phyloP scores from a whole-genome alignment of 2,797 vertebrate species.

The Micropoecilia bifurca region DNA sequence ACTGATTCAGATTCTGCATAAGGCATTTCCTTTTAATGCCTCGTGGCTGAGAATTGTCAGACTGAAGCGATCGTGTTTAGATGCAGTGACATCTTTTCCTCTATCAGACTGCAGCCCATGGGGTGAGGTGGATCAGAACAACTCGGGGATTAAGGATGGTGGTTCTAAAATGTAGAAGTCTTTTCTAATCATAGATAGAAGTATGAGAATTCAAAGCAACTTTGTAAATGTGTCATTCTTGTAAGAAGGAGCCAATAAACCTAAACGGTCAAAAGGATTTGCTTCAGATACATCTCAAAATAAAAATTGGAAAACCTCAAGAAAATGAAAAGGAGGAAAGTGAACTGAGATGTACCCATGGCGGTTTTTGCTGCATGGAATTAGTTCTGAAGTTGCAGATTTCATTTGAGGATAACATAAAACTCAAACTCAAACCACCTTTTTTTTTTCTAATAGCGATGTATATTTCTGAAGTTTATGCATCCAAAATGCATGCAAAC shows the following conservation, averaged over 20 bases:
- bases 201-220: not conserved
- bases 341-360: not conserved
- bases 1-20: no score
- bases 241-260: not conserved
- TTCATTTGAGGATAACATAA: not conserved
- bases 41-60: not conserved
- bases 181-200: not conserved
- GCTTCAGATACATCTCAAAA: not conserved
- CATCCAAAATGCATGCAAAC: no score
- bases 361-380: not conserved
- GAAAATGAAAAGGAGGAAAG: not conserved
- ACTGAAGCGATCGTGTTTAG: not conserved
- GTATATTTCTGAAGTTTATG: not conserved
- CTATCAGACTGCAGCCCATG: not conserved
- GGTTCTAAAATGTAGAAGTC: not conserved
- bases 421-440: not conserved
- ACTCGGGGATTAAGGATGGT: not conserved
- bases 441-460: not conserved
- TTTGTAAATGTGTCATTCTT: not conserved
- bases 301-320: not conserved
- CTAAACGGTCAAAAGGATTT: not conserved
- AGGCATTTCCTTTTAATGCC: no score
- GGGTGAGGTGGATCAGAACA: not conserved
- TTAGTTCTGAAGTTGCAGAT: not conserved
- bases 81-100: not conserved